Conservation (phyloP, 2,113 vertebrate species). For the Promerops cafer region DNA sequence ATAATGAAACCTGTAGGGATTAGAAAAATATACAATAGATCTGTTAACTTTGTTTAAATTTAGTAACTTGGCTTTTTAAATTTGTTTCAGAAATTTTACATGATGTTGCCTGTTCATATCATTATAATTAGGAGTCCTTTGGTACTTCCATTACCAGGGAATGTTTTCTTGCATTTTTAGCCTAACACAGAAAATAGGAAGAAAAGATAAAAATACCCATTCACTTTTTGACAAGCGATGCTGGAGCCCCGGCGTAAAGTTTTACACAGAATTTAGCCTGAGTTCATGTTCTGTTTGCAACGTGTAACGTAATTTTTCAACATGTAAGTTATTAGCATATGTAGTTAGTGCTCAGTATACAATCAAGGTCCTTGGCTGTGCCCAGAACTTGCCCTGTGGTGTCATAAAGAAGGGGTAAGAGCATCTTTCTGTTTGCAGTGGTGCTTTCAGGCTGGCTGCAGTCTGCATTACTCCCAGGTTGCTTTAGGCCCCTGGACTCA, state of each 20-base stretch:
- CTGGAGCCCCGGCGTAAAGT: neutral
- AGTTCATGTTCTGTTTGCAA: neutral
- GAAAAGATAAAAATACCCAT: neutral
- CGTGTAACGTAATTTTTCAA: neutral
- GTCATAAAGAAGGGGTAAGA: neutral
- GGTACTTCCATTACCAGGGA: neutral
- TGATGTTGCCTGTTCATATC: neutral
- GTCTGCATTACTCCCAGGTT: neutral
- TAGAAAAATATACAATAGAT: constrained; percentile 5
- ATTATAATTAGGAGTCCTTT: neutral
- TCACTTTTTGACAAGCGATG: neutral
- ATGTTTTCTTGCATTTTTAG: neutral
- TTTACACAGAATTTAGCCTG: neutral
- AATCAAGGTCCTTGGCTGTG: neutral
- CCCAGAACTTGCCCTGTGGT: neutral
- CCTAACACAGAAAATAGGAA: neutral
- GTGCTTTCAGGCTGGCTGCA: neutral
- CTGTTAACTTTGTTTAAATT: constrained; percentile 7
- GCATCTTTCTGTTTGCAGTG: neutral
- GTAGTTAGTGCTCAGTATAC: neutral
- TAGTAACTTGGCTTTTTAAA: neutral
- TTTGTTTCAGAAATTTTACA: constrained; percentile 14
- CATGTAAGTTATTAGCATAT: neutral
- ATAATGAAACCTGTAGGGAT: neutral
- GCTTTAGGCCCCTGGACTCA: neutral